Evolutionary conservation across 1,140 invertebrate species (phyloP).

Genomic region (Brachionus asplanchnoidis): DNA sequence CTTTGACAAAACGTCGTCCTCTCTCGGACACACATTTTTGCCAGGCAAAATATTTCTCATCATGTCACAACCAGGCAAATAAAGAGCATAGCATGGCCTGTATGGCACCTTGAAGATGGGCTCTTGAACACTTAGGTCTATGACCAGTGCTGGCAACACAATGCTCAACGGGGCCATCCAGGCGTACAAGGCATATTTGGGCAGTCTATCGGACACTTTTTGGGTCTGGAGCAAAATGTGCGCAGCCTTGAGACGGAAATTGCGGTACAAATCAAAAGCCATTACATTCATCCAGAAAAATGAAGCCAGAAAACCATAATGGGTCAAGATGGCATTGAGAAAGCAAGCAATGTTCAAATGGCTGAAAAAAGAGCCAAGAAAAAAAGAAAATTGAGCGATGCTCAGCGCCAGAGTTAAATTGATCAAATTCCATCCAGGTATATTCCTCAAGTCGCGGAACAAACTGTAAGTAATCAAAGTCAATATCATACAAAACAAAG

Average conservation of each 20-base stretch:
- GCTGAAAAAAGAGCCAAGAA: conserved; percentile 50
- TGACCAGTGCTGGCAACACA: conserved; percentile 55
- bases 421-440: conserved; percentile 60
- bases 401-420: conserved; percentile 59
- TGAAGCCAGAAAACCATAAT: conserved; percentile 61
- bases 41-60: conserved; percentile 45
- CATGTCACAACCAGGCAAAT: conserved; percentile 46
- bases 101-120: not conserved
- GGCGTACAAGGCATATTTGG: conserved; percentile 60
- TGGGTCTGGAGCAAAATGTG: conserved; percentile 45
- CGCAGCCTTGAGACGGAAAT: conserved; percentile 61
- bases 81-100: conserved; percentile 43
- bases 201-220: conserved; percentile 52
- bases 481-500: conserved; percentile 47
- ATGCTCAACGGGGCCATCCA: conserved; percentile 61
- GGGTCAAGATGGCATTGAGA: conserved; percentile 56
- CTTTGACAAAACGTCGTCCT: conserved; percentile 13
- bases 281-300: conserved; percentile 65
- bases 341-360: conserved; percentile 46
- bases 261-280: conserved; percentile 64
- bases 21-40: not conserved
- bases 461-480: conserved; percentile 56
- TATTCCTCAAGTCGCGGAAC: conserved; percentile 58
- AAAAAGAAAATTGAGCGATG: conserved; percentile 58
- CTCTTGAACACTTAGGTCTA: conserved; percentile 53